A percentile compares a stretch with the other conserved stretches of the same genome.
Conservation (phyloP, 2,888 invertebrate species). For the Macaria liturata region DNA sequence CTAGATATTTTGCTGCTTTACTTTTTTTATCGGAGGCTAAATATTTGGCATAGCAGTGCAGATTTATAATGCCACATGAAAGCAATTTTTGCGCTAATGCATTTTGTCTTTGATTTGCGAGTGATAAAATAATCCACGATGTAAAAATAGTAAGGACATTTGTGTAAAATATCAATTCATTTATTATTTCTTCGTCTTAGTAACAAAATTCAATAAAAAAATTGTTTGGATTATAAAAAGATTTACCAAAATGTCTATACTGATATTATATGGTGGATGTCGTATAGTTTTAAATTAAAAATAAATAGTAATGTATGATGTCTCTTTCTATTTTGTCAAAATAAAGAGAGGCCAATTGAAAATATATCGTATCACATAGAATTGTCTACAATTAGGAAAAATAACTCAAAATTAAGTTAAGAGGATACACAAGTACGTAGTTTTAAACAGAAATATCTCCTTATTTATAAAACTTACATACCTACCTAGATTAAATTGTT, state of each 20-base stretch:
- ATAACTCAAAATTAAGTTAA: slow-evolving; percentile 34
- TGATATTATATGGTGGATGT: slow-evolving; percentile 9
- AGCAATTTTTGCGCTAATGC: slow-evolving; percentile 57
- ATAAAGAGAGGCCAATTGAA: not conserved
- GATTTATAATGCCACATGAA: slow-evolving; percentile 29
- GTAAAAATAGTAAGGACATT: slow-evolving; percentile 13
- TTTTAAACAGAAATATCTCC: slow-evolving; percentile 37
- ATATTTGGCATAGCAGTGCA: slow-evolving; percentile 35
- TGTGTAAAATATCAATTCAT: not conserved
- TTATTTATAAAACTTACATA: slow-evolving; percentile 17
- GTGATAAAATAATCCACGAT: slow-evolving; percentile 40
- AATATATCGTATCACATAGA: not conserved
- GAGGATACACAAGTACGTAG: slow-evolving; percentile 77
- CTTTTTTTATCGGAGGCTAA: slow-evolving; percentile 65
- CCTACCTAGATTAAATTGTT: slow-evolving; percentile 25
- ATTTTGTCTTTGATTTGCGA: slow-evolving; percentile 76
- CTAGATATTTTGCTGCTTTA: slow-evolving; percentile 76
- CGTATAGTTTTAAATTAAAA: not conserved
- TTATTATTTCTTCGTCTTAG: too few species aligned
- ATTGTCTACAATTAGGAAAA: slow-evolving; percentile 9
- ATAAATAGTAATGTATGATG: not conserved
- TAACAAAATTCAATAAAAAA: too few species aligned
- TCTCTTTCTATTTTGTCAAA: slow-evolving; percentile 4
- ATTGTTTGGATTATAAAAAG: too few species aligned
- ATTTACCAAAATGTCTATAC: slow-evolving; percentile 4